These are phyloP conservation scores for Tragelaphus strepsiceros DNA, from an alignment of 2,113 vertebrate genomes.

Conservation along the genomic window DNA sequence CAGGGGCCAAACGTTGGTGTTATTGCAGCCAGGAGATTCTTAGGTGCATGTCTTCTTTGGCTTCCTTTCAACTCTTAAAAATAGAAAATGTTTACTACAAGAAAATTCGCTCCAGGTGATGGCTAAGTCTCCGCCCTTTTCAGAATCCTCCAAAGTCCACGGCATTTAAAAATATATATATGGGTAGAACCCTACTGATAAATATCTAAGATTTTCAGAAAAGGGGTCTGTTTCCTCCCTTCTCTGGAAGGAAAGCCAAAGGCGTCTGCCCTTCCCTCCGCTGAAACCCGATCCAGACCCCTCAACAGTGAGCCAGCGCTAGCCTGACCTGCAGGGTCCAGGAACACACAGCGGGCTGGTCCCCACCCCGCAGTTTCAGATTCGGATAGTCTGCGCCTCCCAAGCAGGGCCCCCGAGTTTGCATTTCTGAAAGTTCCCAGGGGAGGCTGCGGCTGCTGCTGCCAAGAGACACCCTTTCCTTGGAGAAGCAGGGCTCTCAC, in stretches of 20 bases:
- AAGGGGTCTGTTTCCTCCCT: neutral
- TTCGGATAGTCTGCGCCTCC: neutral
- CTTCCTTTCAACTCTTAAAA: neutral
- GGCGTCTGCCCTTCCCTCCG: neutral
- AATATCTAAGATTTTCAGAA: neutral
- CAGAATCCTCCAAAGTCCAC: neutral
- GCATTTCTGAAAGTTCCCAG: neutral
- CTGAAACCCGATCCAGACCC: neutral
- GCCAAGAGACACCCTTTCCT: neutral
- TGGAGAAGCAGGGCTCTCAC: neutral
- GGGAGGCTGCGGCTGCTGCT: neutral
- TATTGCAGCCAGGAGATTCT: neutral
- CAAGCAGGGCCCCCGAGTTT: neutral
- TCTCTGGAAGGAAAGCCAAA: neutral
- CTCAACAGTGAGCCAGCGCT: neutral
- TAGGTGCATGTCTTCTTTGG: neutral
- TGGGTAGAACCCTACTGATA: neutral
- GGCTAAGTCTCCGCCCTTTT: neutral
- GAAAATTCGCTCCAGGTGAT: neutral
- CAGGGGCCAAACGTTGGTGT: neutral
- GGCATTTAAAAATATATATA: too few relatives aligned
- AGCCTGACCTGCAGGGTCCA: neutral
- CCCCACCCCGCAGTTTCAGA: too few relatives aligned
- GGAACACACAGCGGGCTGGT: neutral
- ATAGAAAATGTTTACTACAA: neutral